Conservation (phyloP, 2,797 vertebrate genomes). For the Limnodromus scolopaceus region DNA sequence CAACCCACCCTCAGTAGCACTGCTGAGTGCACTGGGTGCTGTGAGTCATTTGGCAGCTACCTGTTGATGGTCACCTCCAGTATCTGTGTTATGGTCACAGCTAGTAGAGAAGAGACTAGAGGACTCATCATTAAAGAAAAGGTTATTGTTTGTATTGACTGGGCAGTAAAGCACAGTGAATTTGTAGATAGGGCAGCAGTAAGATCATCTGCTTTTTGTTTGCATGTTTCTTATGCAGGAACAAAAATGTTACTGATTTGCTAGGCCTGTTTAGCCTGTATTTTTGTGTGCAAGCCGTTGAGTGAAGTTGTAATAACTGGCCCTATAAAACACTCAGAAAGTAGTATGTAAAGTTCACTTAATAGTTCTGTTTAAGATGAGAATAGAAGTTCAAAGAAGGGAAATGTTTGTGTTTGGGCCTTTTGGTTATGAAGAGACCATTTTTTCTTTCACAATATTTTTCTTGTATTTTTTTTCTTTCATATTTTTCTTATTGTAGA, state of each 20-base stretch:
- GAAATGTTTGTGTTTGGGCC: background rate
- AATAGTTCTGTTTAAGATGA: background rate
- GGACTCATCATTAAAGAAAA: background rate
- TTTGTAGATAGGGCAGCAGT: background rate
- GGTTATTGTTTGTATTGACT: background rate
- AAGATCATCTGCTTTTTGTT: background rate
- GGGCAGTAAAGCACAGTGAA: background rate
- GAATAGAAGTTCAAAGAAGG: background rate
- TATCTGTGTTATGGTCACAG: background rate
- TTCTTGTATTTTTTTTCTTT: background rate
- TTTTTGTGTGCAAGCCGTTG: background rate
- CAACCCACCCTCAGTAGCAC: background rate
- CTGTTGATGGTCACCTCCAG: background rate
- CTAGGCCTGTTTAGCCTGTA: background rate
- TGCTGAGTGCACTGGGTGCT: background rate
- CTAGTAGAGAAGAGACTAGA: background rate
- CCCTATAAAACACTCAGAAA: background rate
- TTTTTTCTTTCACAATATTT: background rate
- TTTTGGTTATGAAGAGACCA: background rate
- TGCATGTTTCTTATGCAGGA: background rate
- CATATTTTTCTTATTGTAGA: slow-evolving; percentile 28
- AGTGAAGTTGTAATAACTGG: background rate
- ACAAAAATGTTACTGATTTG: background rate
- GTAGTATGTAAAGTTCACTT: background rate
- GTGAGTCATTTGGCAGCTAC: background rate